Conservation (phyloP, 1,140 invertebrate species). For the Batillaria attramentaria region DNA sequence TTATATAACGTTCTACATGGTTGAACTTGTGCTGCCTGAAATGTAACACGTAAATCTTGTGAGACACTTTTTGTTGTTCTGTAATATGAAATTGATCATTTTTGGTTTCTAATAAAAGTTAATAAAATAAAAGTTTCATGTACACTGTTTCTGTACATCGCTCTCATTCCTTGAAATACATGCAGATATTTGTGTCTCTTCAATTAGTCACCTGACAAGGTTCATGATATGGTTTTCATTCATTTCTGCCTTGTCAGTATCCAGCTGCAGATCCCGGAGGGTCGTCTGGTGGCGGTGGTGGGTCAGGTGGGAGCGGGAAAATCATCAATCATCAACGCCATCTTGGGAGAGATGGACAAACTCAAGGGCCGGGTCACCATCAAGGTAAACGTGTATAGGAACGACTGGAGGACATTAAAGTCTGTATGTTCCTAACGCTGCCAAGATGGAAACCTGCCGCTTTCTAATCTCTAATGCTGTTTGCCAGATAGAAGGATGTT, state of each 20-base stretch:
- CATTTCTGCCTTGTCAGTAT: conserved; percentile 48
- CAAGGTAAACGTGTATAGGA: conserved; percentile 52
- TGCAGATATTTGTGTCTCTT: background rate
- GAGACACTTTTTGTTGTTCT: too few species aligned
- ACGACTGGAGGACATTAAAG: too few species aligned
- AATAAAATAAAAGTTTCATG: background rate
- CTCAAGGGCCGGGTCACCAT: conserved; percentile 53
- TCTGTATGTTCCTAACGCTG: too few species aligned
- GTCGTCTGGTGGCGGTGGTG: conserved; percentile 71
- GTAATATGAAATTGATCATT: too few species aligned
- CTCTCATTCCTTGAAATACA: background rate
- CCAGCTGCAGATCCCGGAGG: conserved; percentile 50
- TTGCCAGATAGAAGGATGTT: too few species aligned
- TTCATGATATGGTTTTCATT: background rate
- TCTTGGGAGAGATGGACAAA: conserved; percentile 73
- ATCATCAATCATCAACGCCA: conserved; percentile 74
- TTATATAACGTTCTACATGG: too few species aligned
- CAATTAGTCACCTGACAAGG: too few species aligned
- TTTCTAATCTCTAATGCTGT: too few species aligned
- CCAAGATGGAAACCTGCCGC: too few species aligned
- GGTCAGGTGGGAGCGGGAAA: conserved; percentile 75
- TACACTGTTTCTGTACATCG: background rate
- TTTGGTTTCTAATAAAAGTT: background rate
- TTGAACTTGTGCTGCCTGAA: too few species aligned
- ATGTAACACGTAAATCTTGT: too few species aligned